Percentiles rank a stretch among this genome's conserved stretches.
Evolutionary conservation across 1,140 invertebrate species (phyloP).

Genomic region (Panonychus citri): DNA sequence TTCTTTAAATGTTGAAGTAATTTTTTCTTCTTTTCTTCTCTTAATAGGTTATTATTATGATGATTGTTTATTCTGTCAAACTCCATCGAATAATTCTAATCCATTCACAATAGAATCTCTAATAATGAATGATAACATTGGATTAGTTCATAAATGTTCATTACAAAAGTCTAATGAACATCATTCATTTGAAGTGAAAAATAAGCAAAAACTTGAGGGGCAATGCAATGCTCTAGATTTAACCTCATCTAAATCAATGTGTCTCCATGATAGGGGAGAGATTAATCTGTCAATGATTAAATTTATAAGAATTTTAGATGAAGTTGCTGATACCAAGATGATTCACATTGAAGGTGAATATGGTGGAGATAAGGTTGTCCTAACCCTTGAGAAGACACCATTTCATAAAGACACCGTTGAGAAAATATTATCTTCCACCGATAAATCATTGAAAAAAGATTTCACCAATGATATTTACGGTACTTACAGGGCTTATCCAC

Average conservation of each 20-base stretch:
- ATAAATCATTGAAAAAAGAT: constrained; percentile 12
- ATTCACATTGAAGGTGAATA: constrained; percentile 20
- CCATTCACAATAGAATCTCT: too few species aligned
- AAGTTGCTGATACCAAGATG: too few species aligned
- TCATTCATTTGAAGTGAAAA: too few species aligned
- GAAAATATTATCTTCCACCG: constrained; percentile 31
- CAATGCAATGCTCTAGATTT: background rate
- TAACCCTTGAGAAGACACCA: constrained; percentile 62
- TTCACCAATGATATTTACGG: constrained; percentile 71
- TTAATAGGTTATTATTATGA: too few species aligned
- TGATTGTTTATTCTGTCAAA: too few species aligned
- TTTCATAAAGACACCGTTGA: constrained; percentile 39
- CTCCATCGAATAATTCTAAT: too few species aligned
- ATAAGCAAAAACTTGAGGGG: too few species aligned
- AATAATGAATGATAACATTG: too few species aligned
- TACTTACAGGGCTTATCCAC: constrained; percentile 32
- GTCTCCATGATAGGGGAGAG: background rate
- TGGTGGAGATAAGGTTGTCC: constrained; percentile 34
- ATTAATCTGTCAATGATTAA: background rate
- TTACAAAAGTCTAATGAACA: too few species aligned
- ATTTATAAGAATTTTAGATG: constrained; percentile 2
- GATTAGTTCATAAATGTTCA: too few species aligned
- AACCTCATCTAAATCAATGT: background rate
- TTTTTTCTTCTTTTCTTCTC: too few species aligned
- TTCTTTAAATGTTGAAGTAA: too few species aligned